A percentile compares a stretch with the other conserved stretches of the same genome.
These are phyloP conservation scores for Parotocinclus haroldoi DNA, from an alignment of 2,797 vertebrate species.

Conservation along the genomic window DNA sequence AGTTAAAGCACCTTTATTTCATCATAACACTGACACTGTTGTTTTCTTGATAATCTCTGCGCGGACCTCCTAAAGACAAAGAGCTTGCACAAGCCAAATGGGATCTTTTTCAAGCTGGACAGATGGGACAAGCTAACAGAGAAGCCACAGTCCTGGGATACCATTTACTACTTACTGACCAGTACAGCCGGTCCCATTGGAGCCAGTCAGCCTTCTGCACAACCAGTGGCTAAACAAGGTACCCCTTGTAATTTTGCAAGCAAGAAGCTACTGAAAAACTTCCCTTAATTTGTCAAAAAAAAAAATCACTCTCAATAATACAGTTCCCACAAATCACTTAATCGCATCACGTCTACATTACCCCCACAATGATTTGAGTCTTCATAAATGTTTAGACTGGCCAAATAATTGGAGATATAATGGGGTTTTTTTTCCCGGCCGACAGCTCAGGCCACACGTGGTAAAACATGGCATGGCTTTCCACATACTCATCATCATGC, in stretches of 20 bases:
- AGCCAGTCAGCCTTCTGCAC: constrained; percentile 17
- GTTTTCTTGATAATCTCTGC: neutral
- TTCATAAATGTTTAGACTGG: constrained; percentile 32
- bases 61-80: constrained; percentile 25
- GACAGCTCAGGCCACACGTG: constrained; percentile 18
- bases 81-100: constrained; percentile 21
- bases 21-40: constrained; percentile 1
- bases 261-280: constrained; percentile 3
- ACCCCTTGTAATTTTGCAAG: constrained; percentile 16
- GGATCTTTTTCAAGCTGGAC: constrained; percentile 29
- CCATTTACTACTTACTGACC: constrained; percentile 4
- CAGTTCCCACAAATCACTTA: constrained; percentile 6
- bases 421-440: constrained; percentile 36
- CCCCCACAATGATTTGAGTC: constrained; percentile 7
- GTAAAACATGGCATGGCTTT: constrained; percentile 12
- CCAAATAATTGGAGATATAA: constrained; percentile 13
- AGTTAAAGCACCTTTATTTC: neutral
- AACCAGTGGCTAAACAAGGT: constrained; percentile 21
- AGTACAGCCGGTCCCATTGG: constrained; percentile 26
- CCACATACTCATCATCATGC: constrained; percentile 34
- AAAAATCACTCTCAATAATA: neutral
- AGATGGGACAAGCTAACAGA: constrained; percentile 24
- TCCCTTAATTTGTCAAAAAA: neutral
- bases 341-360: constrained; percentile 6
- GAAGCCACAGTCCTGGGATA: constrained; percentile 23